phyloP scores from a whole-genome alignment of 2,888 invertebrate genomes.

The Hyles lineata region DNA sequence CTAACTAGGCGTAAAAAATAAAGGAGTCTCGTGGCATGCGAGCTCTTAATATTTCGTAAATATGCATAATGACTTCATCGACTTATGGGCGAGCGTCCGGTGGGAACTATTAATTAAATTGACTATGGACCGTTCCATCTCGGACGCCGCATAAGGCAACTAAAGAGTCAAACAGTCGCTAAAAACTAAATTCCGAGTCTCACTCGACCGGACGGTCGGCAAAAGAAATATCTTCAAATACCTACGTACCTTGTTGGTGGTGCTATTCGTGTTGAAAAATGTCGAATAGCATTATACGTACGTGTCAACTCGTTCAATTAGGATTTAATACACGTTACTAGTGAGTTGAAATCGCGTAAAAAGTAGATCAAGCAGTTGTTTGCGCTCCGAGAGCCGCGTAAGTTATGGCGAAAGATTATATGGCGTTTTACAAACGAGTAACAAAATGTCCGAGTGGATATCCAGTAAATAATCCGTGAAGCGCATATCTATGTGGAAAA shows the following conservation, averaged over 20 bases:
- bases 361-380: conserved; percentile 51
- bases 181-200: conserved; percentile 69
- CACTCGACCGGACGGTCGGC: conserved; percentile 57
- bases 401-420: conserved; percentile 47
- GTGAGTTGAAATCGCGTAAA: conserved; percentile 46
- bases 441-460: conserved; percentile 36
- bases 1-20: conserved; percentile 49
- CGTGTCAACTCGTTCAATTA: conserved; percentile 65
- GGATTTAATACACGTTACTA: conserved; percentile 58
- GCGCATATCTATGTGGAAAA: conserved; percentile 3
- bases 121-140: conserved; percentile 62
- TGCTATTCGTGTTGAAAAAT: conserved; percentile 62
- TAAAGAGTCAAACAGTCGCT: conserved; percentile 59
- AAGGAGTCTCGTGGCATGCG: conserved; percentile 39
- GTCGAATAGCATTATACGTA: conserved; percentile 59
- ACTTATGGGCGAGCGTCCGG: conserved; percentile 48
- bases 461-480: conserved; percentile 5
- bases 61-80: conserved; percentile 75
- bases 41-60: conserved; percentile 63
- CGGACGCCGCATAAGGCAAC: conserved; percentile 63
- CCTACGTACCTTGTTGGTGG: conserved; percentile 57
- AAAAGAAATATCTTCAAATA: conserved; percentile 62
- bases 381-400: conserved; percentile 16
- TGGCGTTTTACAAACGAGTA: conserved; percentile 45
- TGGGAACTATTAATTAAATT: conserved; percentile 72